Conservation (phyloP, 2,888 invertebrate species). For the Rhimphoctona megacephalus region DNA sequence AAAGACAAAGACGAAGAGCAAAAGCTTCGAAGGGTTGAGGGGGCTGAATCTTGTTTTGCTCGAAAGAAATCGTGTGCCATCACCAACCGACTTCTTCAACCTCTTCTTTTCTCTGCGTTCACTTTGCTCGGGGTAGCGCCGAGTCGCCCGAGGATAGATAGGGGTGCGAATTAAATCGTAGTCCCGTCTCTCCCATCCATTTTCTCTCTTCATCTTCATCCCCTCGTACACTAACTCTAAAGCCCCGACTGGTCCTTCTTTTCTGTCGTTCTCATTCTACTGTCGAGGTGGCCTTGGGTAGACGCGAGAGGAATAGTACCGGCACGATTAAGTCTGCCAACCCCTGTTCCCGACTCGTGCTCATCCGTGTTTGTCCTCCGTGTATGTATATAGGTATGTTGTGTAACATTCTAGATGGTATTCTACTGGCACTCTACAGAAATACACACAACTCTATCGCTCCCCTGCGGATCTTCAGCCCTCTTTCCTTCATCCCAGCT, state of each 20-base stretch:
- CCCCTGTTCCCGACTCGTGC: conserved; percentile 63
- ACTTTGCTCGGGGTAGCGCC: conserved; percentile 33
- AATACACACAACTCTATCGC: conserved; percentile 53
- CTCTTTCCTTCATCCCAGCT: conserved; percentile 1
- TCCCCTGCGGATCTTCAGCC: conserved; percentile 42
- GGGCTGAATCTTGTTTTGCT: conserved; percentile 28
- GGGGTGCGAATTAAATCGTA: conserved; percentile 67
- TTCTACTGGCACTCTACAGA: conserved; percentile 39
- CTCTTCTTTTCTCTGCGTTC: conserved; percentile 52
- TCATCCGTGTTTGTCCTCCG: conserved; percentile 46
- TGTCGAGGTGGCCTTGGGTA: conserved; percentile 53
- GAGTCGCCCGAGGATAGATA: conserved; percentile 52
- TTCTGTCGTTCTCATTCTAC: conserved; percentile 30
- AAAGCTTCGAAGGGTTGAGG: conserved; percentile 10
- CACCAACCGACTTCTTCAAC: conserved; percentile 26
- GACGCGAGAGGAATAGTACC: conserved; percentile 76
- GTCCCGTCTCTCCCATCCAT: conserved; percentile 44
- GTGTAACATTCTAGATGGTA: conserved; percentile 14
- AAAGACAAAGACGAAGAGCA: background rate
- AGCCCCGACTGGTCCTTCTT: conserved; percentile 27
- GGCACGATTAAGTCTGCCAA: conserved; percentile 74
- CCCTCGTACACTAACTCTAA: conserved; percentile 21
- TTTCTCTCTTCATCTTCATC: conserved; percentile 35
- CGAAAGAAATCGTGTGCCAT: conserved; percentile 58
- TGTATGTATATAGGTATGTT: background rate